A percentile compares a stretch with the other conserved stretches of the same genome.
Evolutionary conservation across 2,797 vertebrate genomes (phyloP).

Genomic region (Aldrovandia affinis): DNA sequence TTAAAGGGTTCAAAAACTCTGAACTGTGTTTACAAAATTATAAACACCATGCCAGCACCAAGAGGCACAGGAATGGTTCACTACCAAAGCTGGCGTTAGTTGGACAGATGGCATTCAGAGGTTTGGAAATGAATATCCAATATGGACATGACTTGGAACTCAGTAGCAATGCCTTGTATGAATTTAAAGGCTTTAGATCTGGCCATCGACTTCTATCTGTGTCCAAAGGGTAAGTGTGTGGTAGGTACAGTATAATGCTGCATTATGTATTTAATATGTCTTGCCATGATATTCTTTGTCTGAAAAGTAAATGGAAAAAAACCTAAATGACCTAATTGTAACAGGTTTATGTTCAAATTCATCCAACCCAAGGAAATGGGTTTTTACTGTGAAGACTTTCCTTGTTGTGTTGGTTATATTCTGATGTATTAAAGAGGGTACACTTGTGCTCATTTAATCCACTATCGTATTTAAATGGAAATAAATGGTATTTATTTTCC

Average conservation of each 20-base stretch:
- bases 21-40: conserved; percentile 7
- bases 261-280: background rate
- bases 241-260: background rate
- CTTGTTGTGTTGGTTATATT: background rate
- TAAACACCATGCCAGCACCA: conserved; percentile 3
- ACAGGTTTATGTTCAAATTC: conserved; percentile 3
- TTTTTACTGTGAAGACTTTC: background rate
- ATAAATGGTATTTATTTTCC: conserved; percentile 1
- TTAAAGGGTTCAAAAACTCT: conserved; percentile 3
- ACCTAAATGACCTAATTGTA: background rate
- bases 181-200: background rate
- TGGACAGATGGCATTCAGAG: conserved; percentile 12
- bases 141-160: conserved; percentile 10
- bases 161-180: background rate
- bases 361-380: conserved; percentile 6
- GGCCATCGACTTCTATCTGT: background rate
- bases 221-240: background rate
- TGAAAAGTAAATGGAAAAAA: background rate
- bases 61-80: conserved; percentile 1
- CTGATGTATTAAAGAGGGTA: conserved; percentile 20
- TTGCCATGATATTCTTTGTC: background rate
- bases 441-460: conserved; percentile 54
- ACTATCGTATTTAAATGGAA: background rate
- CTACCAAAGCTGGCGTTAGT: conserved; percentile 16
- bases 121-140: conserved; percentile 20